Percentiles rank a stretch among this genome's conserved stretches.
These are phyloP conservation scores for Rosalia funebris DNA, from an alignment of 2,888 invertebrate genomes.

Conservation along the genomic window DNA sequence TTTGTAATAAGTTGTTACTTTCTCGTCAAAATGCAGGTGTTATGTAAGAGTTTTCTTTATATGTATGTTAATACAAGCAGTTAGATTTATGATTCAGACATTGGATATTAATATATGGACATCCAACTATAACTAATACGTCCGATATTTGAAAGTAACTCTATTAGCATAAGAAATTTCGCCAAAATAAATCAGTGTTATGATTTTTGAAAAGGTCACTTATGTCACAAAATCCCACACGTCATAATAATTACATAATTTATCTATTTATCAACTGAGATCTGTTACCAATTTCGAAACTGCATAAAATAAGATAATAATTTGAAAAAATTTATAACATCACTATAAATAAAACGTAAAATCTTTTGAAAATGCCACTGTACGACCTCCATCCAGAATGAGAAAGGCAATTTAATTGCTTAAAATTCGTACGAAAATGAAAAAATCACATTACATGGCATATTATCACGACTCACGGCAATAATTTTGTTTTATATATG, in stretches of 20 bases:
- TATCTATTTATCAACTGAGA: too few relatives aligned
- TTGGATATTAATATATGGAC: too few relatives aligned
- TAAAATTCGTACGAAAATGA: not conserved
- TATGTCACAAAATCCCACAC: not conserved
- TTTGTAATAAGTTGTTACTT: too few relatives aligned
- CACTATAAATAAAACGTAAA: too few relatives aligned
- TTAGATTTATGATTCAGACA: too few relatives aligned
- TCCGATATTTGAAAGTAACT: not conserved
- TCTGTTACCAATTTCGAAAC: too few relatives aligned
- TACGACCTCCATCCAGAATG: not conserved
- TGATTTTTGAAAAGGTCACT: not conserved
- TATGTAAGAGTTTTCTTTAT: too few relatives aligned
- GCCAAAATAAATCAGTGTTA: not conserved
- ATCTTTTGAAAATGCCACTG: not conserved
- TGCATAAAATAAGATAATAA: too few relatives aligned
- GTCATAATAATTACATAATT: not conserved
- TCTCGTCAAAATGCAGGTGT: too few relatives aligned
- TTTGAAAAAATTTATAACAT: too few relatives aligned
- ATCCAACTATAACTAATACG: too few relatives aligned
- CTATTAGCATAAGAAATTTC: not conserved
- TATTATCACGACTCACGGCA: not conserved
- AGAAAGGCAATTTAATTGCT: not conserved
- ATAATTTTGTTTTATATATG: not conserved
- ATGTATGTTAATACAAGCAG: too few relatives aligned
- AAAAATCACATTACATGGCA: not conserved